Evolutionary conservation across 2,113 vertebrate genomes (phyloP).

Genomic region (Indicator indicator): DNA sequence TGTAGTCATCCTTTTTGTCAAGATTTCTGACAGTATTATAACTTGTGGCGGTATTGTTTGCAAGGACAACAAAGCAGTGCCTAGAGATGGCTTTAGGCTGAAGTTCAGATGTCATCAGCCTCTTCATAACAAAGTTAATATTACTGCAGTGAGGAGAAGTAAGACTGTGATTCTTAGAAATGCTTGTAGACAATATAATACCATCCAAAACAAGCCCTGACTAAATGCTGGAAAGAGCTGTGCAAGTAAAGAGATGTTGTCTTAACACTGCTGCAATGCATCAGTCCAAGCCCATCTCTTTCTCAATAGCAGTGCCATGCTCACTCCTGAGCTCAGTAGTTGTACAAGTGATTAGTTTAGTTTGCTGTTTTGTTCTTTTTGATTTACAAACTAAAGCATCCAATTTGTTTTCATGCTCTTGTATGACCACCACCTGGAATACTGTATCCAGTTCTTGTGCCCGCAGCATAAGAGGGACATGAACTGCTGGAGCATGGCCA

Average conservation of each 20-base stretch:
- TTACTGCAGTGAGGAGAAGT: background rate
- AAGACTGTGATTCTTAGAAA: background rate
- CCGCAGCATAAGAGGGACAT: no score
- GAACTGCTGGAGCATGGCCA: no score
- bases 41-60: background rate
- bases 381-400: slow-evolving; percentile 7
- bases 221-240: background rate
- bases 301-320: background rate
- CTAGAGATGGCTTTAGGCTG: background rate
- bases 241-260: background rate
- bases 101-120: background rate
- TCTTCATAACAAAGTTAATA: background rate
- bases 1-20: background rate
- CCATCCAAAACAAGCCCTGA: background rate
- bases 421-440: no score
- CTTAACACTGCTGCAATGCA: background rate
- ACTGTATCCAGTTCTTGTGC: no score
- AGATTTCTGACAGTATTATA: background rate
- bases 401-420: background rate
- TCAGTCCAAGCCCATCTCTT: background rate
- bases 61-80: background rate
- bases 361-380: background rate
- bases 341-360: background rate
- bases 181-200: background rate
- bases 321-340: background rate